Evolutionary conservation across 2,888 invertebrate species (phyloP).

Genomic region (Nysson spinosus): DNA sequence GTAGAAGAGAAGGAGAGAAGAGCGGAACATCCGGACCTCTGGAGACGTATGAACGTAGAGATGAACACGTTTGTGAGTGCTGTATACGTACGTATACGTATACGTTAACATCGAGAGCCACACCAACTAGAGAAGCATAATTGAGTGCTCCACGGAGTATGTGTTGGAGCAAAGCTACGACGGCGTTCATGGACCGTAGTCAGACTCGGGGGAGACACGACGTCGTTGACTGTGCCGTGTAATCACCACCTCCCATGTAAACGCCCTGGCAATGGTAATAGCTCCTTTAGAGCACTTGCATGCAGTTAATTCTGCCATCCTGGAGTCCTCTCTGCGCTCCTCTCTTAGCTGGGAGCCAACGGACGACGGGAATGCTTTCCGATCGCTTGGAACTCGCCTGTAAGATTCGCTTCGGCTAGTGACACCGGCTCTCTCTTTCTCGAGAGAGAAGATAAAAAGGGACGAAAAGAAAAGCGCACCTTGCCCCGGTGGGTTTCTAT

Average conservation of each 20-base stretch:
- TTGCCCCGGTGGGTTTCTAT: constrained; percentile 22
- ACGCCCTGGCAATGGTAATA: constrained; percentile 56
- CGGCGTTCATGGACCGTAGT: constrained; percentile 3
- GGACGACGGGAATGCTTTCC: constrained; percentile 16
- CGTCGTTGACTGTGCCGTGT: constrained; percentile 35
- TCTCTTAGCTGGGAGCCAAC: constrained; percentile 3
- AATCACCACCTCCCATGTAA: constrained; percentile 57
- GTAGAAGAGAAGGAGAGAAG: constrained; percentile 23
- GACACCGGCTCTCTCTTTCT: too few species aligned
- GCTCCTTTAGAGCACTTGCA: constrained; percentile 55
- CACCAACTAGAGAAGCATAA: constrained; percentile 45
- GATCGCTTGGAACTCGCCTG: constrained; percentile 1
- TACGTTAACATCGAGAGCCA: constrained; percentile 35
- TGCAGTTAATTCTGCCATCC: constrained; percentile 53
- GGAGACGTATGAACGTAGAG: constrained; percentile 46
- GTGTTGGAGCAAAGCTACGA: too few species aligned
- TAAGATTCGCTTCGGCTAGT: too few species aligned
- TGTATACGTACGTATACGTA: too few species aligned
- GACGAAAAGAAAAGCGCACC: constrained; percentile 6
- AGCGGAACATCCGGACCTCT: constrained; percentile 49
- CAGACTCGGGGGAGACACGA: constrained; percentile 25
- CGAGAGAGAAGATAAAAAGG: too few species aligned
- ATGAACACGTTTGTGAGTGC: too few species aligned
- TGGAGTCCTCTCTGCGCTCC: constrained; percentile 21
- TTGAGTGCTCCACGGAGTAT: constrained; percentile 35